Base-by-base conservation (phyloP, 2,888 invertebrate species). In the Tipula vernalis region DNA sequence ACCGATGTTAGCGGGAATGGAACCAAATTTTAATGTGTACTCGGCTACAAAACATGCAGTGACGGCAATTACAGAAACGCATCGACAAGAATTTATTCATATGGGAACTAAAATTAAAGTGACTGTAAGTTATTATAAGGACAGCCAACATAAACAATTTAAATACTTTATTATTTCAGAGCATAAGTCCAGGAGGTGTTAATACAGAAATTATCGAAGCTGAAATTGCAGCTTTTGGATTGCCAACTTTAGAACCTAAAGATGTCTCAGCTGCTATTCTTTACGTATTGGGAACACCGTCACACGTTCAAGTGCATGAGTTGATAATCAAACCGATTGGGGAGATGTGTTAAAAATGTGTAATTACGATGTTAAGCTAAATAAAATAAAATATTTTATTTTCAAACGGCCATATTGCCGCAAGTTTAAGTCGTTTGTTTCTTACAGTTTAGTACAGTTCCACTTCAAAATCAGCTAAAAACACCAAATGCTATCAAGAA, bases 241-340 rank as follows among this genome's bases (percentile, higher is more conserved):
- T 47, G 3, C 47, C 47, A 47, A 3, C 5, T 13, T 83, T 83
- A 12, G n/a, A 83, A 83, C 13, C 47, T 39, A 6, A 47, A 13
- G 44, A 47, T 39, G 6, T 39, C 1, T 90, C 91, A 4, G 90
- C 91, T 88, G 91, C 91, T 0, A 90, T 91, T 15, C 85, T 91
- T 2, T 91, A 90, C 88, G 90, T 91, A 0, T 86, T 91, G 2
- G 88, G 89, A 36, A 90, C 83, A 0, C 83, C 83, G 13, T 28
- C 83, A 83, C 18, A 83, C 5, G 18, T 83, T 4, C 83, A 83
- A 83, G 83, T 18, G 5, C 39, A 39, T 6, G 39, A 39, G 5
- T 39, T 39, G 39, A 39, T 39, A 5, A 39, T 39, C 6, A 83
- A 83, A 36, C 28, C 83, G n/a, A 18, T 83, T 15, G 83, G 83